These are phyloP conservation scores for Myopa tessellatipennis DNA, from an alignment of 2,888 invertebrate genomes.

Conservation along the genomic window DNA sequence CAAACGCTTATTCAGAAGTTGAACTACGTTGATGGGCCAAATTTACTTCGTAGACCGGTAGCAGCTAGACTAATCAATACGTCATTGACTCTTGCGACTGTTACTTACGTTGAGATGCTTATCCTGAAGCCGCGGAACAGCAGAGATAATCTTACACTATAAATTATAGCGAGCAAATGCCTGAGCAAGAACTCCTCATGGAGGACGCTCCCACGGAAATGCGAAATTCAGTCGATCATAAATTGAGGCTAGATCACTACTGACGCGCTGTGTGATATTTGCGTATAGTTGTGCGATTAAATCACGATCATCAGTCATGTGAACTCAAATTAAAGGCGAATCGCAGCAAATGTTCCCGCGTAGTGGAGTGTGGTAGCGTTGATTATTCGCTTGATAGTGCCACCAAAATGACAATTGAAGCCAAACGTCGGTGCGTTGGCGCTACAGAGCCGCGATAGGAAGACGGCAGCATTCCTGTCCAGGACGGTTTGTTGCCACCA, in stretches of 20 bases:
- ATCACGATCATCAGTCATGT: constrained; percentile 66
- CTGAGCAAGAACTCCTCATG: background rate
- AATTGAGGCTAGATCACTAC: background rate
- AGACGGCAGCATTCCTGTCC: background rate
- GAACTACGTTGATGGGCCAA: too few relatives aligned
- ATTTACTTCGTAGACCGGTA: too few relatives aligned
- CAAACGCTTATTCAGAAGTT: too few relatives aligned
- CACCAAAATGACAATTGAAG: constrained; percentile 49
- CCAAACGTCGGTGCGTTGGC: constrained; percentile 17
- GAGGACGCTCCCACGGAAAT: constrained; percentile 29
- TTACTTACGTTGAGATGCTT: background rate
- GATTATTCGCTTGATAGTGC: constrained; percentile 52
- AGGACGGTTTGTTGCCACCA: constrained; percentile 20
- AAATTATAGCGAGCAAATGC: background rate
- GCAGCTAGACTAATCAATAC: background rate
- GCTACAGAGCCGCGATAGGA: background rate
- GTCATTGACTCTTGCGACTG: background rate
- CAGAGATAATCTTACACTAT: background rate
- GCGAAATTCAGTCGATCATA: constrained; percentile 31
- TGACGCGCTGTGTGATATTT: constrained; percentile 3
- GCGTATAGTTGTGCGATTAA: constrained; percentile 51
- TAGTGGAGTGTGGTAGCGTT: constrained; percentile 13
- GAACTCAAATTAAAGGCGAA: constrained; percentile 5
- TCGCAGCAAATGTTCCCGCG: constrained; percentile 15
- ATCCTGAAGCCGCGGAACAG: background rate